phyloP scores from a whole-genome alignment of 2,113 vertebrate species.

The Dissostichus mawsoni region DNA sequence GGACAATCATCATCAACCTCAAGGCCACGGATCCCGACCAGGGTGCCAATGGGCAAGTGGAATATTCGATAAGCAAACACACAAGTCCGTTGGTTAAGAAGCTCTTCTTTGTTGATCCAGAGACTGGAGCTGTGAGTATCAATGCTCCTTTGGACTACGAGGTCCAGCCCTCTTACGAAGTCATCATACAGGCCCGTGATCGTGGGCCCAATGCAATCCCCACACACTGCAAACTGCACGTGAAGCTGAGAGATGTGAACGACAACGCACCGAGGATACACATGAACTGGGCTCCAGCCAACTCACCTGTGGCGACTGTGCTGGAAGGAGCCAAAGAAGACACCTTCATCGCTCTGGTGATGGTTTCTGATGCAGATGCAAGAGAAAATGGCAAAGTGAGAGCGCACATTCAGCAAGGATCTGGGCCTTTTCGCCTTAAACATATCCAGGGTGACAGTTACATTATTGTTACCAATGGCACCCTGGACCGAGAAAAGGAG shows the following conservation, averaged over 20 bases:
- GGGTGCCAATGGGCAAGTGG: conserved; percentile 92
- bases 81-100: conserved; percentile 83
- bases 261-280: conserved; percentile 91
- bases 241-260: conserved; percentile 89
- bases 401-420: conserved; percentile 83
- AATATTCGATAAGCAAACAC: conserved; percentile 91
- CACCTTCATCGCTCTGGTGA: conserved; percentile 91
- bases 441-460: conserved; percentile 88
- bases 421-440: conserved; percentile 88
- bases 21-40: conserved; percentile 92
- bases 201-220: conserved; percentile 91
- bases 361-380: conserved; percentile 89
- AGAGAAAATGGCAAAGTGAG: conserved; percentile 87
- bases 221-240: conserved; percentile 90
- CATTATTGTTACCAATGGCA: conserved; percentile 87
- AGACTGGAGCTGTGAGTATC: conserved; percentile 85
- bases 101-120: conserved; percentile 86
- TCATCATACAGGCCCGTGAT: conserved; percentile 91
- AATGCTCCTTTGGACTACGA: conserved; percentile 88
- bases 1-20: conserved; percentile 88
- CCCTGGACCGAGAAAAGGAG: conserved; percentile 89
- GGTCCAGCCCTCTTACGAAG: conserved; percentile 84
- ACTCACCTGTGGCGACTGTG: conserved; percentile 79
- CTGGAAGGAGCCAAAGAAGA: conserved; percentile 87
- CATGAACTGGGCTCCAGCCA: conserved; percentile 85